Conservation (phyloP, 2,888 invertebrate genomes). For the Drosophila recens region DNA sequence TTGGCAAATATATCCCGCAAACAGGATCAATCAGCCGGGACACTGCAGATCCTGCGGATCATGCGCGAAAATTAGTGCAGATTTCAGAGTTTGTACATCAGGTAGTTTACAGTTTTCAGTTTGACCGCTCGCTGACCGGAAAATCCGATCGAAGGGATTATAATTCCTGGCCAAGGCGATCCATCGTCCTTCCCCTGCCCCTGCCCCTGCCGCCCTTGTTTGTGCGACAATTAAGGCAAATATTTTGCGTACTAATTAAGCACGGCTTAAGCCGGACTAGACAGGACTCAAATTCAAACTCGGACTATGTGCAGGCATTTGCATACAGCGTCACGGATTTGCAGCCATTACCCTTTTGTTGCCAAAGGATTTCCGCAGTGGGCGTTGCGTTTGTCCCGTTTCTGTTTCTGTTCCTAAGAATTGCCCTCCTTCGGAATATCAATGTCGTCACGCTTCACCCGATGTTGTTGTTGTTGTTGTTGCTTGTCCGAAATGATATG, state of each 20-base stretch:
- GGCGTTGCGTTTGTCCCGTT: slow-evolving; percentile 63
- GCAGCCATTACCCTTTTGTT: slow-evolving; percentile 81
- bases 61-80: slow-evolving; percentile 74
- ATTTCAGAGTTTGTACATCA: slow-evolving; percentile 36
- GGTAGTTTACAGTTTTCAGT: slow-evolving; percentile 32
- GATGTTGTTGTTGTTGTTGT: not conserved
- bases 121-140: slow-evolving; percentile 71
- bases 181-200: slow-evolving; percentile 6
- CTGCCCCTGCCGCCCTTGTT: slow-evolving; percentile 34
- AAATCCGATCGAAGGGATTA: slow-evolving; percentile 83
- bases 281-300: not conserved
- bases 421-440: slow-evolving; percentile 23
- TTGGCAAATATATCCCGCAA: slow-evolving; percentile 60
- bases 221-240: slow-evolving; percentile 80
- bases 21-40: slow-evolving; percentile 79
- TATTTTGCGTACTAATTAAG: slow-evolving; percentile 83
- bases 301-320: slow-evolving; percentile 35
- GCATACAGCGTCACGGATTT: slow-evolving; percentile 77
- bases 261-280: slow-evolving; percentile 44
- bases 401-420: slow-evolving; percentile 33
- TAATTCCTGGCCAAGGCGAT: slow-evolving; percentile 44
- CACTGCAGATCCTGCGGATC: slow-evolving; percentile 59
- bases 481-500: slow-evolving; percentile 64
- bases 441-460: slow-evolving; percentile 54
- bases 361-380: slow-evolving; percentile 65